Evolutionary conservation across 2,888 invertebrate genomes (phyloP), one percentile per base, ranked within the genome.

Genomic region (Gasteruption jaculator): DNA sequence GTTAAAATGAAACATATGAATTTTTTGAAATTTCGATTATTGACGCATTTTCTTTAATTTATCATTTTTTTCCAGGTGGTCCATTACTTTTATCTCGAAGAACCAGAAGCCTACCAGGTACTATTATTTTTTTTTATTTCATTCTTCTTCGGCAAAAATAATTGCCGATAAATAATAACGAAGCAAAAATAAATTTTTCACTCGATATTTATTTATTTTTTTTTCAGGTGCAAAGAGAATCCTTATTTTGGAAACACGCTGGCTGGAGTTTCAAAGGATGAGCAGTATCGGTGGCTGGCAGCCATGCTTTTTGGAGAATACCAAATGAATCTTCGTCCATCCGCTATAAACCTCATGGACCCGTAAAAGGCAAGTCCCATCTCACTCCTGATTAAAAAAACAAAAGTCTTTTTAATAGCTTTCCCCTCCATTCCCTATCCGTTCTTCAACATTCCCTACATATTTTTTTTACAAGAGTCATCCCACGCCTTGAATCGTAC

Each of bases 181-280:
- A 11, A 11, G 26, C 2, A 8, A 14, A 27, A 26, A 15, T 26
- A 5, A 19, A 31, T 38, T 25, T 32, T 14, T 32, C 15, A 10
- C 25, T 33, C 14, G 33, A 11, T n/a, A 15, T 30, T 25, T 21
- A 32, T 46, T 31, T 32, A 18, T 59, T 57, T 45, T 54, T 40
- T 43, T 57, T 62, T 11, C 61, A 85, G 86, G 66, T 82, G 80
- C 37, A 87, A 85, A 62, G 86, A 83, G 24, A 78, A 76, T 20
- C 87, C 87, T 0, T 91, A 78, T 74, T 90, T 91, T 66, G 91
- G 92, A 0, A 81, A 82, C 61, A 85, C 86, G 0, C 72, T 91
- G 35, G 86, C 85, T 5, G 91, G 90, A 53, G 79, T 78, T 12
- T 83, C 84, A 33, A 82, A 82, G 38, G 81, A 85, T 32, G 85